Evolutionary conservation across 1,140 invertebrate genomes (phyloP).

Genomic region (Hyposmocoma kahamanoa): DNA sequence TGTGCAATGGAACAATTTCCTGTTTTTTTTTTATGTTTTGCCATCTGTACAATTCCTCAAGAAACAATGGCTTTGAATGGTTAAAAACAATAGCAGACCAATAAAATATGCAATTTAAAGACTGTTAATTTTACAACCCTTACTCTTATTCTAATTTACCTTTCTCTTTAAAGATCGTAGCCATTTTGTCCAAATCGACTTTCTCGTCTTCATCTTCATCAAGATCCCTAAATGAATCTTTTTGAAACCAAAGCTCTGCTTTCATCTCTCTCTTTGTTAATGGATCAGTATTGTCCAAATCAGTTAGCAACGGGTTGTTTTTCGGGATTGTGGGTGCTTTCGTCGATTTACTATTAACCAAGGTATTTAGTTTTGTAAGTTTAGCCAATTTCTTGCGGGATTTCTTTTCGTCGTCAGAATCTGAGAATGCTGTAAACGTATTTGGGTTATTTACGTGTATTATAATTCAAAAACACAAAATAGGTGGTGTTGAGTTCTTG

Average conservation of each 20-base stretch:
- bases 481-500: too few species aligned
- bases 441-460: too few species aligned
- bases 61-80: too few species aligned
- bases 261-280: constrained; percentile 82
- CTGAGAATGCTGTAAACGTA: constrained; percentile 75
- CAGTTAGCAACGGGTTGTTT: constrained; percentile 88
- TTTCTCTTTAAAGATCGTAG: constrained; percentile 82
- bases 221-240: constrained; percentile 89
- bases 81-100: too few species aligned
- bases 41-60: too few species aligned
- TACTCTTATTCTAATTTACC: constrained; percentile 74
- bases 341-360: constrained; percentile 54
- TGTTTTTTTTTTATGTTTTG: too few species aligned
- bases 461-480: too few species aligned
- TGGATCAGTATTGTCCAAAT: constrained; percentile 85
- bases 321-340: constrained; percentile 48
- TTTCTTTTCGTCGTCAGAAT: constrained; percentile 65
- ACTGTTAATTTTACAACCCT: too few species aligned
- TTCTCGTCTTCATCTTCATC: constrained; percentile 89
- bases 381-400: constrained; percentile 50
- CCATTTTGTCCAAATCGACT: constrained; percentile 87
- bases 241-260: constrained; percentile 92
- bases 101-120: too few species aligned
- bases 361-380: constrained; percentile 59
- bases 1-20: too few species aligned